These are phyloP conservation scores for Antitype chi DNA, from an alignment of 2,888 invertebrate species.

Conservation along the genomic window DNA sequence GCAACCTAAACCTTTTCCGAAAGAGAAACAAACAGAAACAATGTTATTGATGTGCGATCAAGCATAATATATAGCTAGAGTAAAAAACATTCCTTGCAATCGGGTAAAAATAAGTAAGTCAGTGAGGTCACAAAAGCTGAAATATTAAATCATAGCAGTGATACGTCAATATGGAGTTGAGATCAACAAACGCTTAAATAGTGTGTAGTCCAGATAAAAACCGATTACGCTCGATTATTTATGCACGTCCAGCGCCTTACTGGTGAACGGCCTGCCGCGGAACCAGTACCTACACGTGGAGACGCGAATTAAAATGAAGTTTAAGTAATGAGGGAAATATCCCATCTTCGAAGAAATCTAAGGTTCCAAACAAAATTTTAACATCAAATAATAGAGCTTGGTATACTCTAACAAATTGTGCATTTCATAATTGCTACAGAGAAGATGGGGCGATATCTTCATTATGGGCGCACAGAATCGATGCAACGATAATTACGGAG, in stretches of 20 bases:
- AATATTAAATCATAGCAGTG: slow-evolving; percentile 31
- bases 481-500: slow-evolving; percentile 83
- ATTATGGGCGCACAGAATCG: slow-evolving; percentile 82
- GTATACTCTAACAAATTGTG: slow-evolving; percentile 63
- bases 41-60: background rate
- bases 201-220: slow-evolving; percentile 83
- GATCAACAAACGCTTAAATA: slow-evolving; percentile 84
- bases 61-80: background rate
- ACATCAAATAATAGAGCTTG: slow-evolving; percentile 10
- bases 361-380: slow-evolving; percentile 9
- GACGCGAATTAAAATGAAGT: slow-evolving; percentile 4
- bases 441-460: slow-evolving; percentile 84
- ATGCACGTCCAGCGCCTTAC: slow-evolving; percentile 82
- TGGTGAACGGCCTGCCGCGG: slow-evolving; percentile 75
- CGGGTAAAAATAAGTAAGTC: slow-evolving; percentile 1
- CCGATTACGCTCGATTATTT: slow-evolving; percentile 84
- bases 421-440: slow-evolving; percentile 79
- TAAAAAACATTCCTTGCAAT: background rate
- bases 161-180: slow-evolving; percentile 32
- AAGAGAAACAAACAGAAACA: background rate
- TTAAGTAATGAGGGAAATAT: too few species aligned
- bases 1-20: background rate
- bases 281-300: slow-evolving; percentile 10
- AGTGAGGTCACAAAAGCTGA: background rate
- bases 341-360: background rate